Evolutionary conservation across 1,140 invertebrate genomes (phyloP).

Genomic region (Cotesia glomerata): DNA sequence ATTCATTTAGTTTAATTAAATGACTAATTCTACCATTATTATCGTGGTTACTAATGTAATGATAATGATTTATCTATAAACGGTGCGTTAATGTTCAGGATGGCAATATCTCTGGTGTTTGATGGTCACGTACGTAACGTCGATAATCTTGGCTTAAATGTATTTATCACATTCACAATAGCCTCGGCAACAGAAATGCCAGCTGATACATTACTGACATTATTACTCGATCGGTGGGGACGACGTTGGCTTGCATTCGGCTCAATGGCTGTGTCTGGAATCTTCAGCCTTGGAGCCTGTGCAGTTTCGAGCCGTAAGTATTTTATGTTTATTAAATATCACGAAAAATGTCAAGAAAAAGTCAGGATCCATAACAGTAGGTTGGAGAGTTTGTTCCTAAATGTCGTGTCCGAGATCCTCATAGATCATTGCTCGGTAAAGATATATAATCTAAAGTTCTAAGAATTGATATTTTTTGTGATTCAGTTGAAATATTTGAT

Average conservation of each 20-base stretch:
- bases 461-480: too few relatives aligned
- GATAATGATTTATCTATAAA: background rate
- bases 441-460: too few relatives aligned
- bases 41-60: background rate
- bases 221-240: constrained; percentile 82
- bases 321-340: background rate
- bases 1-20: background rate
- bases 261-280: constrained; percentile 78
- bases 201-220: constrained; percentile 80
- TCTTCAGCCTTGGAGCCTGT: constrained; percentile 80
- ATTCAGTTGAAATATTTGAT: too few relatives aligned
- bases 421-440: too few relatives aligned
- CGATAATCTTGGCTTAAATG: constrained; percentile 77
- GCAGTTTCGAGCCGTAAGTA: constrained; percentile 70
- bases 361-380: constrained; percentile 11
- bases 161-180: constrained; percentile 84
- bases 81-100: constrained; percentile 60
- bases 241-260: constrained; percentile 83
- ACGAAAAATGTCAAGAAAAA: constrained; percentile 2
- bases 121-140: constrained; percentile 87
- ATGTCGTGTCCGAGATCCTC: too few relatives aligned
- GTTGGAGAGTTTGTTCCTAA: too few relatives aligned
- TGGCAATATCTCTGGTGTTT: constrained; percentile 84
- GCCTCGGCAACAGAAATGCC: constrained; percentile 83
- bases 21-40: background rate